A percentile compares a stretch with the other conserved stretches of the same genome.
These are phyloP conservation scores for Arrhopalites spinosus DNA, from an alignment of 2,888 invertebrate species.

Conservation along the genomic window DNA sequence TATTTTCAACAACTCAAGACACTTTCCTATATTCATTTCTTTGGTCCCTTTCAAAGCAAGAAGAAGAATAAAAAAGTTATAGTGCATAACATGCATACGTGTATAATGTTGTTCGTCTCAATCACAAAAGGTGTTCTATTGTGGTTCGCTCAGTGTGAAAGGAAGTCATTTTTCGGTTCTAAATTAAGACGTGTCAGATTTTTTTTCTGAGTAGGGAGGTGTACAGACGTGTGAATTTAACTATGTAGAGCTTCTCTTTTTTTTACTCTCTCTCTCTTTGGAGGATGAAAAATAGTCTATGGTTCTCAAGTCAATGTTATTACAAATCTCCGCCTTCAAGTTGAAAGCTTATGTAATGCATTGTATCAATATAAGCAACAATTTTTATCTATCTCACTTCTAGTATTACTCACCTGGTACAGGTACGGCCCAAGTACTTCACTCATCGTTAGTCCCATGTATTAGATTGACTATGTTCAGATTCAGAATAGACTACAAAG, in stretches of 20 bases:
- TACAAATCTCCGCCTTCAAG: too few species aligned
- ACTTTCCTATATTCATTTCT: neutral
- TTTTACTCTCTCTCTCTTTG: neutral
- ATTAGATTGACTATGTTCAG: too few species aligned
- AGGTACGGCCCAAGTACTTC: neutral
- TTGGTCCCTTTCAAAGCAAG: neutral
- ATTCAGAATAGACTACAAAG: too few species aligned
- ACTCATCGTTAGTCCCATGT: neutral
- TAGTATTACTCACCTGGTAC: neutral
- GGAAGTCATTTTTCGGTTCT: constrained; percentile 49
- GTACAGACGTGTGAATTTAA: constrained; percentile 12
- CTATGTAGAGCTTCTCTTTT: neutral
- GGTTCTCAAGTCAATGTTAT: neutral
- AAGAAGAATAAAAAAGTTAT: neutral
- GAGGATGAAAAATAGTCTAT: neutral
- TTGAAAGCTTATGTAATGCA: too few species aligned
- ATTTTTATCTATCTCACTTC: too few species aligned
- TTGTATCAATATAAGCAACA: too few species aligned
- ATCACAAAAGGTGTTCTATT: constrained; percentile 24
- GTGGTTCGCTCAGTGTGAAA: constrained; percentile 43
- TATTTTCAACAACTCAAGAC: neutral
- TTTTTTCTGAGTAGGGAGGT: constrained; percentile 19
- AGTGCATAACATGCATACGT: neutral
- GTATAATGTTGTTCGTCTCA: neutral
- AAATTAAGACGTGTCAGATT: constrained; percentile 49